Evolutionary conservation across 1,140 invertebrate genomes (phyloP).

Genomic region (Steinernema khuongi): DNA sequence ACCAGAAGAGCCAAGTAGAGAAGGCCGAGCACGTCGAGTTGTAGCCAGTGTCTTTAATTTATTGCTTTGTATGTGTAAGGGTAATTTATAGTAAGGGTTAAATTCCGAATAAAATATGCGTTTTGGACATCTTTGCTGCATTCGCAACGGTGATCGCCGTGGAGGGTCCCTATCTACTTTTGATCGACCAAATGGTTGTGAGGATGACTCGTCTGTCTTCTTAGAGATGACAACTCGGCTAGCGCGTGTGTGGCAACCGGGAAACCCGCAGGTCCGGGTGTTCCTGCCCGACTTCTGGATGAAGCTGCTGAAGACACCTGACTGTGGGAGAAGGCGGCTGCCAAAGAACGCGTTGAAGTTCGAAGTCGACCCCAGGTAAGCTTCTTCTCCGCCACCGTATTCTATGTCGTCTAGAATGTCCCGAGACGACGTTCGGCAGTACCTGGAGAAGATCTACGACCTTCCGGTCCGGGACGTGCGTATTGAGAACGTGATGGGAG

Average conservation of each 20-base stretch:
- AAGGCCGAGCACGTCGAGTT: conserved; percentile 19
- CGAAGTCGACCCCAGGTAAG: conserved; percentile 51
- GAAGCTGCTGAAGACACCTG: conserved; percentile 45
- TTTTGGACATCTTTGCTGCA: not conserved
- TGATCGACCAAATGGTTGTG: not conserved
- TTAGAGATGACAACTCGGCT: conserved; percentile 40
- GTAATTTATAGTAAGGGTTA: not conserved
- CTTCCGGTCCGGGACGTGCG: conserved; percentile 56
- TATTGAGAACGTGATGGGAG: conserved; percentile 43
- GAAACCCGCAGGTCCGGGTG: conserved; percentile 50
- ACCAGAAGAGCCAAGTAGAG: not conserved
- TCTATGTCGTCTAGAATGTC: conserved; percentile 39
- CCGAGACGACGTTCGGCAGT: conserved; percentile 47
- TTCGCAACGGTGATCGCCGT: too few species aligned
- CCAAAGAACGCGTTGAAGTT: conserved; percentile 54
- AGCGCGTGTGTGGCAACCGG: conserved; percentile 52
- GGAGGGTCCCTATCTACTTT: not conserved
- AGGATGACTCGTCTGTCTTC: conserved; percentile 8
- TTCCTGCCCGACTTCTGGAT: conserved; percentile 58
- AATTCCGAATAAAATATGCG: not conserved
- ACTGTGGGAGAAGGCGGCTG: conserved; percentile 39
- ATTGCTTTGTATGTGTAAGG: too few species aligned
- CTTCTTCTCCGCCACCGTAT: not conserved
- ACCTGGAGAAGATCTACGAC: conserved; percentile 57
- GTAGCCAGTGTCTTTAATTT: too few species aligned